Conservation (phyloP, 64 coral and sea anemone genomes). For the Montipora foliosa region DNA sequence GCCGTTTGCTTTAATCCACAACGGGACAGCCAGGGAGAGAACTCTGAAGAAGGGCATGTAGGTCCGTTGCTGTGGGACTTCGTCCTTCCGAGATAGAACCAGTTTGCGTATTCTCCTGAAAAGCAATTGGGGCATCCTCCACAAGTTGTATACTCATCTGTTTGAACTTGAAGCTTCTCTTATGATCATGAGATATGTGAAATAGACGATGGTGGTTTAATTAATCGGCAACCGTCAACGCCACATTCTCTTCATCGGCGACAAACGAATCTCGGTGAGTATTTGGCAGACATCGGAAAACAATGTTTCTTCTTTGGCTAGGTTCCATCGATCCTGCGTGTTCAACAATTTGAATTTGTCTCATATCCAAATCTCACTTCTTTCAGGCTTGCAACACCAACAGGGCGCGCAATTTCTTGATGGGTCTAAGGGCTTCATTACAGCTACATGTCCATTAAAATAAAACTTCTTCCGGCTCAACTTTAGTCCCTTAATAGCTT, state of each 20-base stretch:
- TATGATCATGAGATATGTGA: neutral
- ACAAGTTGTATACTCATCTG: constrained; percentile 32
- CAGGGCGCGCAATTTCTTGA: neutral
- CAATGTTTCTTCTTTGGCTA: neutral
- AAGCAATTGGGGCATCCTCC: constrained; percentile 15
- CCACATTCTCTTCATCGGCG: constrained; percentile 40
- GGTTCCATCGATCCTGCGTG: constrained; percentile 19
- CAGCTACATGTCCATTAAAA: neutral
- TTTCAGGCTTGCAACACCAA: neutral
- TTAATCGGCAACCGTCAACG: constrained; percentile 1
- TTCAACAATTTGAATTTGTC: constrained; percentile 1
- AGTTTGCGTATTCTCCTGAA: too few relatives aligned
- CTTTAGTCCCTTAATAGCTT: constrained; percentile 14
- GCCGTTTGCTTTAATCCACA: too few relatives aligned
- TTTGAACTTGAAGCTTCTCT: constrained; percentile 6
- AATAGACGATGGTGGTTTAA: neutral
- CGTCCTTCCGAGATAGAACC: too few relatives aligned
- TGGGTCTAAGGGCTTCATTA: neutral
- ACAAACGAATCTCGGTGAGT: constrained; percentile 26
- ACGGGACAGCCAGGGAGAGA: too few relatives aligned
- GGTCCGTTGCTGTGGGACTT: too few relatives aligned
- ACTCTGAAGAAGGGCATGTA: too few relatives aligned
- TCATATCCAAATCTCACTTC: neutral
- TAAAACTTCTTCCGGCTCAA: neutral
- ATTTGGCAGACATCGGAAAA: constrained; percentile 19